A percentile compares a stretch with the other conserved stretches of the same genome.
Evolutionary conservation across 30 jellyfish, hydroid and myxozoan species (phyloP).

Genomic region (Hydractinia echinata): DNA sequence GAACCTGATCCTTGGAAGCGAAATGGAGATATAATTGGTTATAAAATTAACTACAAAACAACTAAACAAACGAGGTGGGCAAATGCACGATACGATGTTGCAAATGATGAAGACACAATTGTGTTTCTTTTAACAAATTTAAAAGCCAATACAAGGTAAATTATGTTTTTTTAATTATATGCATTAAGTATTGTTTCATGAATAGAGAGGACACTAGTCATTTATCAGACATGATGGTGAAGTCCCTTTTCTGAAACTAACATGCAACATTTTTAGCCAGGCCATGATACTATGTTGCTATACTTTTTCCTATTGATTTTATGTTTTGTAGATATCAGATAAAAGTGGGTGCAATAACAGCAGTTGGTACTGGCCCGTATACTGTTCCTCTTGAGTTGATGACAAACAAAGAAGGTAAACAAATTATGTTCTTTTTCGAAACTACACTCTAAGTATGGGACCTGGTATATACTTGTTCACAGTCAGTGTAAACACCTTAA

Average conservation of each 20-base stretch:
- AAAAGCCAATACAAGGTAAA: constrained; percentile 63
- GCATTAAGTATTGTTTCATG: no score
- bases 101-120: constrained; percentile 35
- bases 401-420: constrained; percentile 10
- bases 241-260: no score
- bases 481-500: no score
- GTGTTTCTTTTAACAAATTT: constrained; percentile 46
- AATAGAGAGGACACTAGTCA: no score
- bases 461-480: no score
- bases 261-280: no score
- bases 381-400: constrained; percentile 11
- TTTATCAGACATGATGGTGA: no score
- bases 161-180: not conserved
- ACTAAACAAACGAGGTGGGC: constrained; percentile 24
- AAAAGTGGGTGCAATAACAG: constrained; percentile 55
- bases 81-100: not conserved
- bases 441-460: not conserved
- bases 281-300: no score
- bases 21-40: constrained; percentile 65
- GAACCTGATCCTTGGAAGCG: constrained; percentile 95
- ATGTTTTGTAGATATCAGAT: constrained; percentile 17
- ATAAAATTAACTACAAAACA: constrained; percentile 44
- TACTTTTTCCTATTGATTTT: no score
- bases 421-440: not conserved
- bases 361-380: constrained; percentile 73